phyloP scores from a whole-genome alignment of 2,888 invertebrate genomes.

The Bombylius discolor region DNA sequence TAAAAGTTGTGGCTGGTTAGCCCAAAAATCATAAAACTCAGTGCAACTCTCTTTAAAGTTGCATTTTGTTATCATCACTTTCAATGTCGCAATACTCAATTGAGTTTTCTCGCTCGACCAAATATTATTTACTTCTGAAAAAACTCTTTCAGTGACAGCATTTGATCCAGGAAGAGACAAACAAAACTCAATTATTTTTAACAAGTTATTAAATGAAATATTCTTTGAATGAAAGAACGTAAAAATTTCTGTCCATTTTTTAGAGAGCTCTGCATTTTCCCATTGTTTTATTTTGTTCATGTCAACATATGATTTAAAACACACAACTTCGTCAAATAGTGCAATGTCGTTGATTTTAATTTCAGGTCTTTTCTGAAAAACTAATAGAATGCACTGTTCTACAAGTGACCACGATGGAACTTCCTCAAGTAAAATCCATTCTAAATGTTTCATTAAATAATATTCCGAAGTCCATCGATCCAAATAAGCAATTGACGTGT shows the following conservation, averaged over 20 bases:
- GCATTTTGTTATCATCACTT: background rate
- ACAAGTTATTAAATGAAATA: background rate
- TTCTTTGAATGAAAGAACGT: background rate
- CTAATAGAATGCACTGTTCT: background rate
- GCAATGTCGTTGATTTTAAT: background rate
- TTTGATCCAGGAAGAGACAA: background rate
- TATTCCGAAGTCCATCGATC: background rate
- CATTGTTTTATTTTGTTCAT: background rate
- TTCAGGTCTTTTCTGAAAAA: background rate
- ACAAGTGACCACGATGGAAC: constrained; percentile 1
- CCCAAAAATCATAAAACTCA: too few species aligned
- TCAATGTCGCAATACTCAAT: background rate
- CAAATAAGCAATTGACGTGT: background rate
- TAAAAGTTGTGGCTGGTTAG: too few species aligned
- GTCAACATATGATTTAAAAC: background rate
- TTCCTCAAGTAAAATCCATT: constrained; percentile 4
- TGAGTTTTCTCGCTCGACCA: too few species aligned
- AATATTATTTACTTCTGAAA: too few species aligned
- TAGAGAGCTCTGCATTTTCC: background rate
- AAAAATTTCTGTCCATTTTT: constrained; percentile 6
- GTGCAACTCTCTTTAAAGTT: too few species aligned
- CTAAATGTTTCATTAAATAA: background rate
- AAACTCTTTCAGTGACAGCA: background rate
- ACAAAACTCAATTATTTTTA: background rate
- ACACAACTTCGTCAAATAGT: constrained; percentile 5